Evolutionary conservation across 2,113 vertebrate genomes (phyloP), one percentile per base, ranked within the genome.

Genomic region (Brachionichthys hirsutus): DNA sequence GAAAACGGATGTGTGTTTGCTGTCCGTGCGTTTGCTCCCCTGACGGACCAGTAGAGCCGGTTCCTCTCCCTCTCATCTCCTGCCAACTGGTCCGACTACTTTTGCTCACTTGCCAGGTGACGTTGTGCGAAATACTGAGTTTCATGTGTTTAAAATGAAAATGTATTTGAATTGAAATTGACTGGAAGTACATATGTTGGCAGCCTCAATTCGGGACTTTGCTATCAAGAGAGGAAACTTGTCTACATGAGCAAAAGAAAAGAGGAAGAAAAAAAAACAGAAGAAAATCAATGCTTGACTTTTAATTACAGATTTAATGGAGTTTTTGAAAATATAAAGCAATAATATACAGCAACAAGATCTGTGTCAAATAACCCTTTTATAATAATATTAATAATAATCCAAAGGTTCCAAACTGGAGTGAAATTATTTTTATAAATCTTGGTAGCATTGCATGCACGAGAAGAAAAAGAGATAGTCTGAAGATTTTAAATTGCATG

Each of bases 31-130:
- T 71, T 60, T 58, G 62, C 53, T 18, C 42, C 24, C 79, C 66
- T 8, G 74, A 65, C 70, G 36, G 63, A 89, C 88, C 81, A 38
- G 85, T 76, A 10, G 47, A 75, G 66, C 87, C 58, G 68, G 82
- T 61, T 83, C 9, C 56, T 40, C 6, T 2, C 58, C 49, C 65
- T 75, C 75, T 73, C 63, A 79, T 83, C 83, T 55, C 16, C 66
- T 44, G 63, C 54, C 66, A 79, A 66, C 88, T 67, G 64, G 87
- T 84, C 64, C 9, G 74, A 84, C 82, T 1, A 73, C 22, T 61
- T 22, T 16, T 41, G 60, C 67, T 88, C 67, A 17, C 66, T 75
- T 70, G 62, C 70, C 53, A 75, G 60, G 73, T 80, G 81, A 75
- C 67, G 12, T 67, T 50, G 2, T 8, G 24, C 7, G 7, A 17